Percentiles rank a stretch among this genome's conserved stretches.
Evolutionary conservation across 1,140 invertebrate species (phyloP).

Genomic region (Procambarus virginalis): DNA sequence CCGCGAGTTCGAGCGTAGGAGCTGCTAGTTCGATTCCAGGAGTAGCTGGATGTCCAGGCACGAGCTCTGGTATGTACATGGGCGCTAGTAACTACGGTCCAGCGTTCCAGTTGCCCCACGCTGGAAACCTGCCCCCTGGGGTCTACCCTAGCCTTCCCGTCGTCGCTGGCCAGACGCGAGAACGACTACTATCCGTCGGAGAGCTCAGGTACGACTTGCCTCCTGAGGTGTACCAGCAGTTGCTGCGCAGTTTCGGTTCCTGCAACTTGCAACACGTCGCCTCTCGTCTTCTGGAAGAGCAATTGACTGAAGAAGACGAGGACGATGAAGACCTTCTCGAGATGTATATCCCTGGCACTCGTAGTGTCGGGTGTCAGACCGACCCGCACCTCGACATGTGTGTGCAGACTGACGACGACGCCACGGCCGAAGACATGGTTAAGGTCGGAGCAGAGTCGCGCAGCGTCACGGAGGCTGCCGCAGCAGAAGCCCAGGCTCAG

Average conservation of each 20-base stretch:
- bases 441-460: constrained; percentile 68
- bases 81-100: constrained; percentile 7
- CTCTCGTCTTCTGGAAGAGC: constrained; percentile 75
- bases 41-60: constrained; percentile 18
- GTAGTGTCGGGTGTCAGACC: constrained; percentile 67
- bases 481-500: constrained; percentile 40
- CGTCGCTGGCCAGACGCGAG: background rate
- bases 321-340: constrained; percentile 71
- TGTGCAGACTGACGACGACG: constrained; percentile 69
- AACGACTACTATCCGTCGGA: constrained; percentile 38
- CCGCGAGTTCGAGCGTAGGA: background rate
- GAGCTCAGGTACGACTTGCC: constrained; percentile 57
- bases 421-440: constrained; percentile 67
- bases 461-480: constrained; percentile 63
- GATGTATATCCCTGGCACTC: constrained; percentile 25
- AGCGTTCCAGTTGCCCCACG: constrained; percentile 7
- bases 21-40: background rate
- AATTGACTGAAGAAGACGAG: constrained; percentile 73
- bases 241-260: constrained; percentile 59
- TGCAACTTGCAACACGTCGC: constrained; percentile 72
- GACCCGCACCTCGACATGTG: constrained; percentile 69
- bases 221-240: constrained; percentile 63
- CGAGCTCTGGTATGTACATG: constrained; percentile 24
- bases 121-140: background rate
- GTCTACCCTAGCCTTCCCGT: constrained; percentile 1